A percentile compares a stretch with the other conserved stretches of the same genome.
Conservation (phyloP, 2,797 vertebrate genomes). For the Spondyliosoma cantharus region DNA sequence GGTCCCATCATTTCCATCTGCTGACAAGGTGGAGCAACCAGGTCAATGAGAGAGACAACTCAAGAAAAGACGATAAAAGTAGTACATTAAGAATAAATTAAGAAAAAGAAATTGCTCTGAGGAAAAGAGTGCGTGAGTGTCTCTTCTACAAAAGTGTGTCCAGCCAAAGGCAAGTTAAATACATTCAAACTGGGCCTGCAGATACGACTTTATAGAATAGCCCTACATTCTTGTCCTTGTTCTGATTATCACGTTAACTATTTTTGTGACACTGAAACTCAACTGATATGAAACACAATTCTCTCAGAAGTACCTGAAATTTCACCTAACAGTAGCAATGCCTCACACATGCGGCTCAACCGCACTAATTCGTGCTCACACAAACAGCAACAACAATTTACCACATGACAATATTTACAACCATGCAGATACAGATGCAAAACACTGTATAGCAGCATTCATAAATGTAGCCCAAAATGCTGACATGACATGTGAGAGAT, state of each 20-base stretch:
- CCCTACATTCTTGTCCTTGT: slow-evolving; percentile 21
- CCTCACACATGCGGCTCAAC: too few relatives aligned
- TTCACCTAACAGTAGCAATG: not conserved
- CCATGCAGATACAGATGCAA: too few relatives aligned
- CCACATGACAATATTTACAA: too few relatives aligned
- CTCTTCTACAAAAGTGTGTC: not conserved
- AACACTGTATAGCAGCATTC: too few relatives aligned
- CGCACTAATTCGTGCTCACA: too few relatives aligned
- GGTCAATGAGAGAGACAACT: slow-evolving; percentile 47
- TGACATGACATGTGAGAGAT: too few relatives aligned
- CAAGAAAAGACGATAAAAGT: not conserved
- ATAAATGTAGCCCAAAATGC: too few relatives aligned
- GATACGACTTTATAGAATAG: slow-evolving; percentile 5
- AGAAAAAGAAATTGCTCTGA: not conserved
- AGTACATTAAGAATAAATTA: not conserved
- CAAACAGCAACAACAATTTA: too few relatives aligned
- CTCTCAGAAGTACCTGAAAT: not conserved
- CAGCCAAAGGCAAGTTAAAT: slow-evolving; percentile 14
- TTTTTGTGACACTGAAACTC: not conserved
- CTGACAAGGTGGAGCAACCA: slow-evolving; percentile 21
- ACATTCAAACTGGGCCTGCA: not conserved
- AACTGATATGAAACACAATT: not conserved
- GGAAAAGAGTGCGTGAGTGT: not conserved
- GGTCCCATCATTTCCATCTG: slow-evolving; percentile 64
- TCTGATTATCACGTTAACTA: slow-evolving; percentile 5